Base-by-base conservation (phyloP, 2,888 invertebrate species). In the Drosophila histrio region DNA sequence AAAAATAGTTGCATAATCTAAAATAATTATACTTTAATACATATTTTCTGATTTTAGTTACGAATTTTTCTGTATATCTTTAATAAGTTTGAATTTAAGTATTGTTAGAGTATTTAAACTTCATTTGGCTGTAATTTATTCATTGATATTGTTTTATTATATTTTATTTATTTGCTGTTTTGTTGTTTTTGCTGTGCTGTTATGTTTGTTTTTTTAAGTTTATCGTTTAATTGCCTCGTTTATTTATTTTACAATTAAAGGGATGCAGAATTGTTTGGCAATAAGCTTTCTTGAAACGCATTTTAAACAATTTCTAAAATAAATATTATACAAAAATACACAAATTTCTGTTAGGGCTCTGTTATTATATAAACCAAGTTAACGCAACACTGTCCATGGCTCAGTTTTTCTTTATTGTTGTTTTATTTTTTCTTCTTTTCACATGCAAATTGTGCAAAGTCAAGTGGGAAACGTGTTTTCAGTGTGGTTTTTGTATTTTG, bases 381-480 rank as follows among this genome's bases (percentile, higher is more conserved):
- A 76, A 52, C 50, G 46, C 39, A 41, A 19, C 22, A 26, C 57
- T 62, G 75, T 57, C 61, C 67, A 56, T 74, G 77, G 66, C 64
- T 66, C 36, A 50, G 53, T 77, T 73, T 77, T 69, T 60, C 62
- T 41, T 39, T 13, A 8, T 19, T 26, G 32, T 30, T 43, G 8
- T 39, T n/a, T 36, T 44, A 21, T 15, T 36, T 15, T 9, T 21
- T 13, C 15, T 28, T 32, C 50, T 53, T 26, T 46, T 52, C 71
- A 44, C 68, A 77, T 72, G 65, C 75, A 78, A 78, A 72, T 77
- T 66, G 63, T 46, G 63, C 58, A 63, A 61, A 68, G 39, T 15
- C 34, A 71, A 77, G 79, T 70, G 79, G 66, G 49, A 79, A 79
- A 79, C 79, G 63, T 73, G 79, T 79, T 77, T 79, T 36, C 32